Evolutionary conservation across 2,797 vertebrate species (phyloP), one percentile per base, ranked within the genome.

Genomic region (Ceyx erithaca): DNA sequence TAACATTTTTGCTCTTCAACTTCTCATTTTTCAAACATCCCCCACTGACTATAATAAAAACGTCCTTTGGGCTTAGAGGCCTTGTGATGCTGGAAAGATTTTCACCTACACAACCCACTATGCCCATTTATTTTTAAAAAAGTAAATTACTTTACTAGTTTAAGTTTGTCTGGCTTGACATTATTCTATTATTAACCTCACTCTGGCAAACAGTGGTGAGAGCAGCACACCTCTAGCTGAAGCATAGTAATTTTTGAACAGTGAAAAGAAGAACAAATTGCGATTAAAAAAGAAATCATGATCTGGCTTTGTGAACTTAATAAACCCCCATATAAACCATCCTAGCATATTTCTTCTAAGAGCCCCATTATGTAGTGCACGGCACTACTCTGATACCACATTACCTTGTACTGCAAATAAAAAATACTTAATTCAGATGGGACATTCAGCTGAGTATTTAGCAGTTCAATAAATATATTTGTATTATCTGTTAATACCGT

Each of bases 11-110:
- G 58, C 79, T 93, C 81, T 94, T 95, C 81, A 93, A 7, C 72
- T 78, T 95, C 84, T 89, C 72, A 3, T 83, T 87, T 90, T 90
- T 87, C 18, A 3, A 94, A 85, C 86, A 87, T 83, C 78, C 58
- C 81, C 84, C 91, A 89, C 81, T 80, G 86, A 80, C 71, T 89
- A 26, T 41, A 89, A 92, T 67, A 87, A 84, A 95, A 91, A 67
- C 0, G 4, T 90, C 78, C 91, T 91, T 77, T 73, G 83, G 78
- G 61, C 62, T 91, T 89, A 41, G 46, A 49, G 83, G 54, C 37
- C 54, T 75, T 91, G 64, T 33, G 71, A 82, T 75, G 59, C 70
- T 90, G 62, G 85, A 54, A 96, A 79, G 83, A 88, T 77, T 90
- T 90, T 88, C 91, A 90, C 84, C 86, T 75, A 73, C 91, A 41